These are phyloP conservation scores for Amphiprion ocellaris DNA, from an alignment of 2,113 vertebrate genomes.

Conservation along the genomic window DNA sequence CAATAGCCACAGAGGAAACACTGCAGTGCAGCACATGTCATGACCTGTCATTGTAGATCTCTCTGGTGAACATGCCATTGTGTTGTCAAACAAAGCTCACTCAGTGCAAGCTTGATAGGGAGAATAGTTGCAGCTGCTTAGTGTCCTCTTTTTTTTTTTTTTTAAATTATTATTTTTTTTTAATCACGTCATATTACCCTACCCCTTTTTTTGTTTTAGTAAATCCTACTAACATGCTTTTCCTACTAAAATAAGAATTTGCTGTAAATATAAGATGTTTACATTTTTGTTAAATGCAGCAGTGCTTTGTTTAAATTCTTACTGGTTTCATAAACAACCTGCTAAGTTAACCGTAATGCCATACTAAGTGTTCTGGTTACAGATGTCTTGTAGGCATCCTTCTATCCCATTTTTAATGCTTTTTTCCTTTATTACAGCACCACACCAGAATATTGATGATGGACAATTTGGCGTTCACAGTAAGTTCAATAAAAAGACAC, in stretches of 20 bases:
- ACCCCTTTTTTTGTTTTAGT: neutral
- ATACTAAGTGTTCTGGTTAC: neutral
- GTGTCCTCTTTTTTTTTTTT: neutral
- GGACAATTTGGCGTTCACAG: constrained; percentile 93
- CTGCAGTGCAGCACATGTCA: constrained; percentile 26
- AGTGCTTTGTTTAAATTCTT: neutral
- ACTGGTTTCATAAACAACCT: neutral
- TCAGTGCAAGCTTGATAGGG: constrained; percentile 27
- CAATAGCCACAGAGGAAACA: constrained; percentile 32
- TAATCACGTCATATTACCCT: neutral
- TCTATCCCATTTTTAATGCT: constrained; percentile 29
- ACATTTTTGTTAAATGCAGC: neutral
- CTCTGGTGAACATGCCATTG: constrained; percentile 18
- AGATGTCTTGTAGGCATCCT: neutral
- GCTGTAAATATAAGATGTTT: neutral
- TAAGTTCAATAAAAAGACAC: constrained; percentile 85
- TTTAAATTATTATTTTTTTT: neutral
- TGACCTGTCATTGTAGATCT: neutral
- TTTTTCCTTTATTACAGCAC: constrained; percentile 84
- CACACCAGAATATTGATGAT: constrained; percentile 86
- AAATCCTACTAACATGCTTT: neutral
- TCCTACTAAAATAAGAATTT: neutral
- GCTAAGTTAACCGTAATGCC: constrained; percentile 4
- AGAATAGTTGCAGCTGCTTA: constrained; percentile 13
- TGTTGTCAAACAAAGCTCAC: constrained; percentile 24